Base-by-base conservation (phyloP, 2,888 invertebrate species). In the Lampropteryx suffumata region DNA sequence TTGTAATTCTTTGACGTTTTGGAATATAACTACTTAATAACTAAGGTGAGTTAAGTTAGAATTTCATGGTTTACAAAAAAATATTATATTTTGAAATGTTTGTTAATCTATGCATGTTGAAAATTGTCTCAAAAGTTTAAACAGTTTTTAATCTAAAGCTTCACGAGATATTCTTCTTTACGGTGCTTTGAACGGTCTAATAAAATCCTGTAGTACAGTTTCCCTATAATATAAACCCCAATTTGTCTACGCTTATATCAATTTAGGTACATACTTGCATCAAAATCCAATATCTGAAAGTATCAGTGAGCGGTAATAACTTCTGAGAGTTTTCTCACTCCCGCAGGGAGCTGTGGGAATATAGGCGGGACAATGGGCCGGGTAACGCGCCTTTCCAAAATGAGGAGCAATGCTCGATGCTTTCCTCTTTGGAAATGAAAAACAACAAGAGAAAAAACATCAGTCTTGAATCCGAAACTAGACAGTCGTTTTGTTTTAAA, bases 271-370 rank as follows among this genome's bases (percentile, higher is more conserved):
- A 17, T 32, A 48, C 47, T 36, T 57, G 61, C 57, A 64, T 62
- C 64, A 65, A 55, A 58, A 69, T 72, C 67, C 65, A 70, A 71
- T 71, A 72, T 59, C 53, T 62, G 46, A 61, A 67, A 65, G 61
- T 67, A 69, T 69, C 67, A 65, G 63, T 62, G 67, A 65, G 63
- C 62, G 67, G 71, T 76, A 74, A 76, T 79, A 71, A 71, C 67
- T 71, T 71, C 66, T 55, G 70, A 69, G 73, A 71, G 67, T 62
- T 64, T 44, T 45, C 56, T 48, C 59, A 59, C 59, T 56, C 61
- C 54, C 57, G 36, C 37, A n/a, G 59, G 54, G 61, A 57, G 32
- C 34, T 24, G 27, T 50, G 47, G 55, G 40, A 51, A 41, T 42
- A 33, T 33, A 34, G 50, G 35, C 48, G 61, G 70, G 66, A 80